Conservation (phyloP, 1,140 invertebrate genomes). For the Drosophila santomea region DNA sequence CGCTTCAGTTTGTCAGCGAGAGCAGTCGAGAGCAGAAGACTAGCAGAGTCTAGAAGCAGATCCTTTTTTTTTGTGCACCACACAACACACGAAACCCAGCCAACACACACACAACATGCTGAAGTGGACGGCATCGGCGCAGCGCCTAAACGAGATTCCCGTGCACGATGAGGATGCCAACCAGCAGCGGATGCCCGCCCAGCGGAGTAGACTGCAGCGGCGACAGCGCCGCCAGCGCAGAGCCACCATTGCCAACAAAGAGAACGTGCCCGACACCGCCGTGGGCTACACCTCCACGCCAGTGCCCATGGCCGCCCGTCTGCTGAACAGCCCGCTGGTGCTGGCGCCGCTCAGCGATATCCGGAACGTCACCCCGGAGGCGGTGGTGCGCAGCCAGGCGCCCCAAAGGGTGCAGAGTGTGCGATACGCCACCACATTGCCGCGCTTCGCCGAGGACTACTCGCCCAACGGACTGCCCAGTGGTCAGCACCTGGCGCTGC, state of each 20-base stretch:
- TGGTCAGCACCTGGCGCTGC: conserved; percentile 71
- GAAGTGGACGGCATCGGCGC: conserved; percentile 79
- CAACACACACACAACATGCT: conserved; percentile 49
- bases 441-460: conserved; percentile 74
- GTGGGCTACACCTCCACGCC: conserved; percentile 69
- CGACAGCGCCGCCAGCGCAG: conserved; percentile 43
- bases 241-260: conserved; percentile 61
- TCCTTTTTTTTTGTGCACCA: conserved; percentile 20
- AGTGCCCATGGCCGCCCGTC: conserved; percentile 39
- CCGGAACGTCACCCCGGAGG: conserved; percentile 70
- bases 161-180: not conserved
- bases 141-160: conserved; percentile 52
- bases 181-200: not conserved
- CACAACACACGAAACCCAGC: not conserved
- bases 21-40: conserved; percentile 47
- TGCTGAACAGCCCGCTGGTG: conserved; percentile 72
- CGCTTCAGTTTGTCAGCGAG: conserved; percentile 83
- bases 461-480: conserved; percentile 69
- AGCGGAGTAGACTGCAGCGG: conserved; percentile 5
- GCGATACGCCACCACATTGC: conserved; percentile 71
- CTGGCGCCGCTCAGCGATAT: conserved; percentile 76
- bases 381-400: not conserved
- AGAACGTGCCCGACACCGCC: conserved; percentile 53
- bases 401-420: conserved; percentile 53
- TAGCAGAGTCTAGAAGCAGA: conserved; percentile 20